Evolutionary conservation across 1,140 invertebrate species (phyloP).

Genomic region (Spodoptera litura): DNA sequence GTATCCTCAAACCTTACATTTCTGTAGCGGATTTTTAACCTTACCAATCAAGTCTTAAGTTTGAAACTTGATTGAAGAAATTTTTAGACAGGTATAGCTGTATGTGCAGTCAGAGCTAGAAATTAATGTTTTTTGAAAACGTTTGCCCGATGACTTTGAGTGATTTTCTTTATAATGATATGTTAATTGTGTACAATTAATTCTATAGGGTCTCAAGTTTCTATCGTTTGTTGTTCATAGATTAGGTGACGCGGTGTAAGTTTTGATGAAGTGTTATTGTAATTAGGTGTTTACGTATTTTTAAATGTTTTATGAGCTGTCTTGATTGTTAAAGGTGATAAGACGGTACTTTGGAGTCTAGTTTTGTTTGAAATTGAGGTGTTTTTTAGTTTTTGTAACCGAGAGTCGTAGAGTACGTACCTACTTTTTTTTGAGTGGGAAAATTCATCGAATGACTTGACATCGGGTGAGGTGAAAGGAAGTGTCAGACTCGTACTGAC

Average conservation of each 20-base stretch:
- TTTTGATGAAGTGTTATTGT: constrained; percentile 32
- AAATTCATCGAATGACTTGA: no score
- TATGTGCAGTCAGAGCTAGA: neutral
- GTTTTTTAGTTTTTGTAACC: no score
- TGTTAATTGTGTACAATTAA: constrained; percentile 32
- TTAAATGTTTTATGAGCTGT: neutral
- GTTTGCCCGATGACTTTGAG: constrained; percentile 16
- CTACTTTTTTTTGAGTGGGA: no score
- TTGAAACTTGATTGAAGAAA: no score
- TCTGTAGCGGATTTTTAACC: no score
- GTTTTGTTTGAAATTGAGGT: neutral
- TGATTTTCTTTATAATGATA: constrained; percentile 23
- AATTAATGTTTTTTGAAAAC: constrained; percentile 3
- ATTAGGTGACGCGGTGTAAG: neutral
- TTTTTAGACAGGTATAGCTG: no score
- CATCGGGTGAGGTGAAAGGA: no score
- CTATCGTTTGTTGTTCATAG: constrained; percentile 6
- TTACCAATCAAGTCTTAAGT: no score
- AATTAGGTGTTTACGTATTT: constrained; percentile 8
- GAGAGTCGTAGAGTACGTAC: no score
- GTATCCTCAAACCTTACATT: no score
- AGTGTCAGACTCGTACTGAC: no score
- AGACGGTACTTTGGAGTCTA: neutral
- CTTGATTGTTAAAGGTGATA: neutral
- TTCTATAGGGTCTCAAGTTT: constrained; percentile 15